Evolutionary conservation across 2,113 vertebrate species (phyloP).

Genomic region (Tragelaphus strepsiceros): DNA sequence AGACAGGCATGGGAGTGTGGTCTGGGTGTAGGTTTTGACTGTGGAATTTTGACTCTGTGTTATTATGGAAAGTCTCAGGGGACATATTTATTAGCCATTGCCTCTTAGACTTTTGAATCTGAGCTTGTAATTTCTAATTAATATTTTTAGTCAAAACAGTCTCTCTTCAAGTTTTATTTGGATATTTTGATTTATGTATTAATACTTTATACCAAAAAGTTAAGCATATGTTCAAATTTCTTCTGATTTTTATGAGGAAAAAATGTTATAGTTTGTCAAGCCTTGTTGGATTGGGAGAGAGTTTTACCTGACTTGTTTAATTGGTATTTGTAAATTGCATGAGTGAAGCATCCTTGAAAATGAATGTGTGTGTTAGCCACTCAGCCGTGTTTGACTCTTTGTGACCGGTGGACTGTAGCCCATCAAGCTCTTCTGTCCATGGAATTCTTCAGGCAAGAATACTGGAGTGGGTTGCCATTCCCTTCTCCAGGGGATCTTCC

Average conservation of each 20-base stretch:
- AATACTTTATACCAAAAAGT: background rate
- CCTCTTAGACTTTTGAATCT: background rate
- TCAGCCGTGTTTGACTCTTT: background rate
- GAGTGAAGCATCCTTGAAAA: slow-evolving; percentile 31
- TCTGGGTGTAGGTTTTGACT: background rate
- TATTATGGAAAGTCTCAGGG: background rate
- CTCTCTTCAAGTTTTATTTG: background rate
- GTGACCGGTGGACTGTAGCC: background rate
- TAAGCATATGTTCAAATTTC: background rate
- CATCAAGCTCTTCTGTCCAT: background rate
- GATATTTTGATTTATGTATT: background rate
- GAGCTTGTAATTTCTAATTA: background rate
- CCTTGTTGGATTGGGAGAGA: background rate
- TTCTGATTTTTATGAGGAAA: slow-evolving; percentile 12
- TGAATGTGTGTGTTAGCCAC: background rate
- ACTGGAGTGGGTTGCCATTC: background rate
- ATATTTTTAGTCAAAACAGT: background rate
- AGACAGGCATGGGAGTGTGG: background rate
- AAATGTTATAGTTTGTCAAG: background rate
- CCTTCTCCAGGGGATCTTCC: background rate
- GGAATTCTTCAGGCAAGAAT: background rate
- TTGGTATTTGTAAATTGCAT: slow-evolving; percentile 23
- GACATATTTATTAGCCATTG: background rate
- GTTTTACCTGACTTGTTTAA: background rate
- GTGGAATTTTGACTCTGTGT: background rate